phyloP scores from a whole-genome alignment of 2,113 vertebrate species.

The Illadopsis cleaveri region DNA sequence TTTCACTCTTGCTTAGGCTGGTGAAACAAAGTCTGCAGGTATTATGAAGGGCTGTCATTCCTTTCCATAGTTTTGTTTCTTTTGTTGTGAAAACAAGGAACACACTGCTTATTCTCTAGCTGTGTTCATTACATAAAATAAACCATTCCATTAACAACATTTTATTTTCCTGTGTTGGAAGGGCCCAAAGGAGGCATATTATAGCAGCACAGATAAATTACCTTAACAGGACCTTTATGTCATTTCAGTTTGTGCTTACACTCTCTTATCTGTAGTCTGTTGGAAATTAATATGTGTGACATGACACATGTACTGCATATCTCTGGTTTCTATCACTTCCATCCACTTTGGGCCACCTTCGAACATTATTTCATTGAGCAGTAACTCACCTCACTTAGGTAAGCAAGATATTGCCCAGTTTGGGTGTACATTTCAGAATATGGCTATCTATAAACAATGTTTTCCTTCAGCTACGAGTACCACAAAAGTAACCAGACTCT shows the following conservation, averaged over 20 bases:
- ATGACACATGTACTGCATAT: accelerated
- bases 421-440: neutral
- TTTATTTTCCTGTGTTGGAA: neutral
- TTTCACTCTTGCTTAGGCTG: neutral
- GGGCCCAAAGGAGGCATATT: neutral
- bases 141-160: neutral
- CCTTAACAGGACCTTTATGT: neutral
- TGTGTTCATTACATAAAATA: neutral
- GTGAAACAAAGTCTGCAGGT: neutral
- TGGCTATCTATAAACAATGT: neutral
- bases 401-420: neutral
- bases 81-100: neutral
- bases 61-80: neutral
- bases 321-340: neutral
- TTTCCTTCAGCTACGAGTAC: neutral
- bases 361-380: neutral
- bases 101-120: neutral
- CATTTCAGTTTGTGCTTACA: neutral
- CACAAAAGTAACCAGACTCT: neutral
- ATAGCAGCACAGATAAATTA: neutral
- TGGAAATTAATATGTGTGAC: neutral
- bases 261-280: neutral
- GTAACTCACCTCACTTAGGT: neutral
- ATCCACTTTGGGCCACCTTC: neutral
- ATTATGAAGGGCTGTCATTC: neutral